Evolutionary conservation across 2,113 vertebrate species (phyloP).

Genomic region (Xiphophorus maculatus): DNA sequence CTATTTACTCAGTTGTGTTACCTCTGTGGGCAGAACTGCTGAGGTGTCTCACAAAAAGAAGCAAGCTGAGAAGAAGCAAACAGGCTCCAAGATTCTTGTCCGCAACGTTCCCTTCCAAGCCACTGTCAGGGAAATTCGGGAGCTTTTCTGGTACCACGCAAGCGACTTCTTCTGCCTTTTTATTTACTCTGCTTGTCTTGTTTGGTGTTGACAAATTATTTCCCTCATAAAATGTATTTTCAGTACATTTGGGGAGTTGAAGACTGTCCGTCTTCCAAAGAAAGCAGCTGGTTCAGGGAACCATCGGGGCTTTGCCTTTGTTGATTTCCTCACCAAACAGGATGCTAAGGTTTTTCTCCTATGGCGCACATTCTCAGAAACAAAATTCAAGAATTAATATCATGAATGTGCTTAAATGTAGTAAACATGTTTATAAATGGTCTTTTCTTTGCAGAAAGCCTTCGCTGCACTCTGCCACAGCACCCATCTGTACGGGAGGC

Average conservation of each 20-base stretch:
- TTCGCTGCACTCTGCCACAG: constrained; percentile 95
- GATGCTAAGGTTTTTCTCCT: constrained; percentile 90
- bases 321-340: constrained; percentile 97
- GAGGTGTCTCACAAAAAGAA: constrained; percentile 80
- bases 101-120: constrained; percentile 97
- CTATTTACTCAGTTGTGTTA: not conserved
- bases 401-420: not conserved
- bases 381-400: not conserved
- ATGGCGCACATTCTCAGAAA: not conserved
- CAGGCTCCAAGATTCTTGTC: constrained; percentile 92
- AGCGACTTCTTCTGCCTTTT: not conserved
- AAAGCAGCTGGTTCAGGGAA: constrained; percentile 87
- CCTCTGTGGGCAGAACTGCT: constrained; percentile 70
- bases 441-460: constrained; percentile 82
- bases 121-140: constrained; percentile 85
- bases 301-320: constrained; percentile 93
- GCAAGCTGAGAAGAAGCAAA: constrained; percentile 87
- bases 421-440: not conserved
- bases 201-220: not conserved
- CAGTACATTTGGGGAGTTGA: constrained; percentile 97
- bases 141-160: constrained; percentile 90
- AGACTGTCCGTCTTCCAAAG: constrained; percentile 92
- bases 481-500: constrained; percentile 94
- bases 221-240: constrained; percentile 2
- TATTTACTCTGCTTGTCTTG: not conserved